Conservation (phyloP, 2,797 vertebrate genomes). For the Paramormyrops hopkinsi region DNA sequence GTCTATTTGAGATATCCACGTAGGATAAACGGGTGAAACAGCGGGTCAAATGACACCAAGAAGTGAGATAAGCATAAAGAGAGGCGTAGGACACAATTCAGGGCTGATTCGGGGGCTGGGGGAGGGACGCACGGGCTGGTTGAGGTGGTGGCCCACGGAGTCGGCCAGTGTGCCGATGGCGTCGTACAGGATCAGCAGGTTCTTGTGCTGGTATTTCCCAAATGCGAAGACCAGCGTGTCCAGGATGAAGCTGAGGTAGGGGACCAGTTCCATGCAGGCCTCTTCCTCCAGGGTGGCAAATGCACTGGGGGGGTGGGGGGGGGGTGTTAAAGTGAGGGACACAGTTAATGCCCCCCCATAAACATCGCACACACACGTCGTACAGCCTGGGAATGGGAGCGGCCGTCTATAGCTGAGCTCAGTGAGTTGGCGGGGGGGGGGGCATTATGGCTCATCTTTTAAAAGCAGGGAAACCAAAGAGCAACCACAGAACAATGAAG, state of each 20-base stretch:
- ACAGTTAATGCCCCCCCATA: not conserved
- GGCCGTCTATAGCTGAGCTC: not conserved
- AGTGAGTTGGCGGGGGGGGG: not conserved
- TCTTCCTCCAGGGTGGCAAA: constrained; percentile 92
- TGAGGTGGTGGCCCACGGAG: constrained; percentile 92
- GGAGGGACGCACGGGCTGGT: constrained; percentile 70
- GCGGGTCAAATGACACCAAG: not conserved
- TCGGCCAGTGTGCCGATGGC: constrained; percentile 90
- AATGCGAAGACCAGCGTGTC: constrained; percentile 93
- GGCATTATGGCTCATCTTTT: not conserved
- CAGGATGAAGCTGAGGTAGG: constrained; percentile 88
- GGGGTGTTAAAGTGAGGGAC: not conserved
- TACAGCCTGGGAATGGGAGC: not conserved
- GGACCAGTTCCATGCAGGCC: constrained; percentile 89
- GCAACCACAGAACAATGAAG: not conserved
- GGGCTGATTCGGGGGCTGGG: not conserved
- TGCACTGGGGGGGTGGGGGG: constrained; percentile 60
- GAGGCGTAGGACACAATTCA: not conserved
- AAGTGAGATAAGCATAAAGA: not conserved
- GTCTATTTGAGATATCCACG: not conserved
- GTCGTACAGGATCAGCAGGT: constrained; percentile 89
- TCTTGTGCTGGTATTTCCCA: constrained; percentile 94
- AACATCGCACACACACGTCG: not conserved
- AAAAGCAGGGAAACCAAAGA: not conserved
- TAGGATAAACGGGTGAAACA: not conserved